A percentile compares a stretch with the other conserved stretches of the same genome.
These are phyloP conservation scores for Vireo griseus DNA, from an alignment of 2,797 vertebrate genomes.

Conservation along the genomic window DNA sequence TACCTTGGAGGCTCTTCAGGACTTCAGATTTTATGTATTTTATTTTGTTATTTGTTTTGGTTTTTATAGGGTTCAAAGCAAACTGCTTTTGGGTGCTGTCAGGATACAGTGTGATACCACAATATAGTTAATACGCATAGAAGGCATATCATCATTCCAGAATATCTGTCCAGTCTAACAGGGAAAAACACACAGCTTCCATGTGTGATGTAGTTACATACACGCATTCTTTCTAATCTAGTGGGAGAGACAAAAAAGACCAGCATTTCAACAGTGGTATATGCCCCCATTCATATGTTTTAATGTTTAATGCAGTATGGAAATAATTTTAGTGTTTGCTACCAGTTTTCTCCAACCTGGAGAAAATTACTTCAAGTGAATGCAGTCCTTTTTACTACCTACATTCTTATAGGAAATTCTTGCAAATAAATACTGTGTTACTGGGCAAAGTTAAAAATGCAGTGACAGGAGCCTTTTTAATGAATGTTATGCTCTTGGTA, in stretches of 20 bases:
- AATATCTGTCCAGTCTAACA: background rate
- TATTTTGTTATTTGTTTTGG: background rate
- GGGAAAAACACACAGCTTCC: background rate
- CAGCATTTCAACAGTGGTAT: background rate
- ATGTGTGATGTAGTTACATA: background rate
- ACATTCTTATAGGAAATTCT: background rate
- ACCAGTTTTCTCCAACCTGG: background rate
- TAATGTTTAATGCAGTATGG: background rate
- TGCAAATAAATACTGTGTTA: background rate
- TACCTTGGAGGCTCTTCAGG: background rate
- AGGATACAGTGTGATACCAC: background rate
- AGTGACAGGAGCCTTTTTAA: background rate
- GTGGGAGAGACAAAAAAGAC: background rate
- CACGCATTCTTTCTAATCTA: background rate
- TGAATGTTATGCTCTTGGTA: background rate
- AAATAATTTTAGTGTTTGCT: background rate
- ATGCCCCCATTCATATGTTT: background rate
- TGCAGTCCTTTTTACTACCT: background rate
- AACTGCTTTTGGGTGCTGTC: background rate
- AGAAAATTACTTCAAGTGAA: background rate
- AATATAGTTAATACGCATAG: background rate
- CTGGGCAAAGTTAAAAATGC: background rate
- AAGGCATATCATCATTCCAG: background rate
- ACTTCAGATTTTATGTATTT: background rate
- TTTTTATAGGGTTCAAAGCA: background rate